phyloP scores from a whole-genome alignment of 2,888 invertebrate genomes.

The Acanthacorydalis orientalis region DNA sequence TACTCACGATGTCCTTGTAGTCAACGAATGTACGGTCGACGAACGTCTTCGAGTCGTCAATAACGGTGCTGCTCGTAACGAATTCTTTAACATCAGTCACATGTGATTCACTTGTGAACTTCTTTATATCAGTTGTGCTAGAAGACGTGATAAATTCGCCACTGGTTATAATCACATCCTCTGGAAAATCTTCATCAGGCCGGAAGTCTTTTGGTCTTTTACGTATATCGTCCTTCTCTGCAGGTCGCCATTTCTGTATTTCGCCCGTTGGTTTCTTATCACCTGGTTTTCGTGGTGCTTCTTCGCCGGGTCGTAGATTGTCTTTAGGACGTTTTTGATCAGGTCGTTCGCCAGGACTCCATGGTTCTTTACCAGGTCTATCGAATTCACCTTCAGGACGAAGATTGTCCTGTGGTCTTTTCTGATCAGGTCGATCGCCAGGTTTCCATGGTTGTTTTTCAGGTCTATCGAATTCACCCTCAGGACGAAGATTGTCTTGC shows the following conservation, averaged over 20 bases:
- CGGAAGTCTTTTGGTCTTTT: constrained; percentile 1
- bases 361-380: constrained; percentile 23
- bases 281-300: constrained; percentile 18
- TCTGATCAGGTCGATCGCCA: constrained; percentile 25
- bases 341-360: constrained; percentile 28
- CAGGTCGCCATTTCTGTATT: constrained; percentile 7
- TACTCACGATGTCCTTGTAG: constrained; percentile 2
- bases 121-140: too few relatives aligned
- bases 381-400: constrained; percentile 33
- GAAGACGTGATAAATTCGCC: too few relatives aligned
- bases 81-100: constrained; percentile 5
- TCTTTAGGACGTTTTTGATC: constrained; percentile 25
- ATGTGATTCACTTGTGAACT: too few relatives aligned
- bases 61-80: not conserved
- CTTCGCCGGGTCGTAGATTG: constrained; percentile 22
- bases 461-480: constrained; percentile 22
- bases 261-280: constrained; percentile 10
- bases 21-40: constrained; percentile 1
- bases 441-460: constrained; percentile 24
- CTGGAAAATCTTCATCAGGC: not conserved
- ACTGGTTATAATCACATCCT: too few relatives aligned
- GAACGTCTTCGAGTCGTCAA: not conserved
- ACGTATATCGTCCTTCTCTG: constrained; percentile 4
- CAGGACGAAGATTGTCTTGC: constrained; percentile 29
- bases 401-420: constrained; percentile 34